Conservation (phyloP, 2,888 invertebrate genomes). For the Pardosa pseudoannulata region DNA sequence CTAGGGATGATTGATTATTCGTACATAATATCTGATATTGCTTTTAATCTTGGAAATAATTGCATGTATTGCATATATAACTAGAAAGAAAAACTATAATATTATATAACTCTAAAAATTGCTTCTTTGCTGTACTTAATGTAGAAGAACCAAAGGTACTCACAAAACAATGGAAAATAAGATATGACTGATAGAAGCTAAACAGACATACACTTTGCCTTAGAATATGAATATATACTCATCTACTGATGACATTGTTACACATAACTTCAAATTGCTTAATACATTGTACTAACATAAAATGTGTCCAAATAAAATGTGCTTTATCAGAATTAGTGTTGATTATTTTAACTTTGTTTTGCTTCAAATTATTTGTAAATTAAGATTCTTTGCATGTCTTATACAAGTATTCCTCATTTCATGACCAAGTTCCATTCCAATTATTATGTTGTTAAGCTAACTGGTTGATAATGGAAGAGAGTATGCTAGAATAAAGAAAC, state of each 20-base stretch:
- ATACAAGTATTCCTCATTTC: too few relatives aligned
- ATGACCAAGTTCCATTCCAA: too few relatives aligned
- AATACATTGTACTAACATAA: background rate
- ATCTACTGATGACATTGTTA: background rate
- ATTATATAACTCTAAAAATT: background rate
- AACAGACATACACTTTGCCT: background rate
- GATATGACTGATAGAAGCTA: background rate
- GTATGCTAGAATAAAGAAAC: too few relatives aligned
- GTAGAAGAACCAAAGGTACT: background rate
- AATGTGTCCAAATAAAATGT: background rate
- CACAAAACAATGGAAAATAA: too few relatives aligned
- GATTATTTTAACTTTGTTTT: too few relatives aligned
- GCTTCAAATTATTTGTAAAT: too few relatives aligned
- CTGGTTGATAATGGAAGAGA: too few relatives aligned
- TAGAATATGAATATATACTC: background rate
- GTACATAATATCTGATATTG: background rate
- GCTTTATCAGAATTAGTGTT: background rate
- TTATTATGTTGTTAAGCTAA: too few relatives aligned
- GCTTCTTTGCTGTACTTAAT: background rate
- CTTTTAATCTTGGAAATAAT: background rate
- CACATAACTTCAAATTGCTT: background rate
- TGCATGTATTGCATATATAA: background rate
- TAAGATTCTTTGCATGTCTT: too few relatives aligned
- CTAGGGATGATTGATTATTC: constrained; percentile 55
- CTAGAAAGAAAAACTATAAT: background rate